Base-by-base conservation (phyloP, 2,797 vertebrate species). In the Enteromius thamalakanensis region DNA sequence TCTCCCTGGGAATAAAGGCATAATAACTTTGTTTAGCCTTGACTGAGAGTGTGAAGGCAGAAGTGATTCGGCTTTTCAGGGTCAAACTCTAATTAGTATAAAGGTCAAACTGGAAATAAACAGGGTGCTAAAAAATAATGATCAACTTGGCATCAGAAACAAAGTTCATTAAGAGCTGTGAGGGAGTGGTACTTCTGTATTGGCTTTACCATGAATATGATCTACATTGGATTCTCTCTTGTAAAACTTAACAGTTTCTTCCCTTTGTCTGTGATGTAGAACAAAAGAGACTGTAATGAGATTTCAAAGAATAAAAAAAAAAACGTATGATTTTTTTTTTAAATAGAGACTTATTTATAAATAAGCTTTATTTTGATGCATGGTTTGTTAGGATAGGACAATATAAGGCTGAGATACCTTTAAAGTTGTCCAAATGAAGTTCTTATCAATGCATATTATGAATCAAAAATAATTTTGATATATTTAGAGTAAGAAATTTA, bases 21-120 rank as follows among this genome's bases (percentile, higher is more conserved):
- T 92, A 94, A 95, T 95, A 93, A 93, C 89, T 91, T 70, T 83
- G 86, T 93, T 88, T 90, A 90, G 90, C 91, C 94, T 94, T 95
- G 94, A 95, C 95, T 94, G 92, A 94, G 93, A 96, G 95, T 94
- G 92, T 94, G 94, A 93, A 95, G 92, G 91, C 92, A 93, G 88
- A 92, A 90, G 89, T 90, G 87, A 93, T 90, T 91, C 91, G 89
- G 86, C 84, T 89, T 91, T 87, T 89, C 90, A 82, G 92, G 93
- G 94, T 95, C 91, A 95, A 91, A 91, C 94, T 96, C 93, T 95
- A 96, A 97, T 97, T 96, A 96, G 93, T 94, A 89, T 90, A 93
- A 86, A 95, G 94, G 94, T 93, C 94, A 95, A 83, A 92, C 91
- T 90, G 91, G 88, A 93, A 96, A 94, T 90, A 92, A 92, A 93